A percentile compares a stretch with the other conserved stretches of the same genome.
Conservation (phyloP, 2,797 vertebrate species). For the Cryptoblepharus egeriae region DNA sequence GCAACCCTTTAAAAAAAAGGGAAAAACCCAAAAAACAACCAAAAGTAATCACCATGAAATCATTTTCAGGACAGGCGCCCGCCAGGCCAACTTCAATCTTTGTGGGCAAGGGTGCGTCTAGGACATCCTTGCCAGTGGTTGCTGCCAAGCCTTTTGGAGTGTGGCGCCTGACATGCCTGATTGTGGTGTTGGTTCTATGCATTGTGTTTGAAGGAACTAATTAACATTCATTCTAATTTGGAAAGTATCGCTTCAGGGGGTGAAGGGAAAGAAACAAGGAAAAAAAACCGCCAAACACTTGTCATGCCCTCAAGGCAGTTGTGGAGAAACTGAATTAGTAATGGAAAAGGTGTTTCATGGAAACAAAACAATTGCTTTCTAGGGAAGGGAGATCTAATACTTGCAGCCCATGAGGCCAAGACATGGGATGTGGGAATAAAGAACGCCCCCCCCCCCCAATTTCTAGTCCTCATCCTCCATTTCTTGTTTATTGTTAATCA, state of each 20-base stretch:
- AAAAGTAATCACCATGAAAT: background rate
- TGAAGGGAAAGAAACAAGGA: slow-evolving; percentile 3
- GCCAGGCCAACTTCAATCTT: background rate
- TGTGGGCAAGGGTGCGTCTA: background rate
- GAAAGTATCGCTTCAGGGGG: background rate
- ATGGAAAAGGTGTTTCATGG: background rate
- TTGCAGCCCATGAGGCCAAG: background rate
- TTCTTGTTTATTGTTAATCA: too few species aligned
- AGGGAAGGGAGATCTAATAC: background rate
- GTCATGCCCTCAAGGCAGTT: background rate
- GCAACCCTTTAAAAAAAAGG: too few species aligned
- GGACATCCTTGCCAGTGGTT: background rate
- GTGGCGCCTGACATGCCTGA: background rate
- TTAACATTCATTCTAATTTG: slow-evolving; percentile 19
- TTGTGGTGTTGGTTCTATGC: background rate
- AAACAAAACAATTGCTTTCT: slow-evolving; percentile 1
- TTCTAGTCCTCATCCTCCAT: background rate
- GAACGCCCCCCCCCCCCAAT: too few species aligned
- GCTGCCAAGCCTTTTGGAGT: background rate
- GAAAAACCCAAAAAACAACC: background rate
- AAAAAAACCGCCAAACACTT: background rate
- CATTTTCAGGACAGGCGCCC: background rate
- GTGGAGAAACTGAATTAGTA: background rate
- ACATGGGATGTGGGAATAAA: background rate
- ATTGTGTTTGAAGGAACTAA: slow-evolving; percentile 4